Percentiles rank a stretch among this genome's conserved stretches.
Conservation (phyloP, 2,888 invertebrate species). For the Cantharis flavilabris region DNA sequence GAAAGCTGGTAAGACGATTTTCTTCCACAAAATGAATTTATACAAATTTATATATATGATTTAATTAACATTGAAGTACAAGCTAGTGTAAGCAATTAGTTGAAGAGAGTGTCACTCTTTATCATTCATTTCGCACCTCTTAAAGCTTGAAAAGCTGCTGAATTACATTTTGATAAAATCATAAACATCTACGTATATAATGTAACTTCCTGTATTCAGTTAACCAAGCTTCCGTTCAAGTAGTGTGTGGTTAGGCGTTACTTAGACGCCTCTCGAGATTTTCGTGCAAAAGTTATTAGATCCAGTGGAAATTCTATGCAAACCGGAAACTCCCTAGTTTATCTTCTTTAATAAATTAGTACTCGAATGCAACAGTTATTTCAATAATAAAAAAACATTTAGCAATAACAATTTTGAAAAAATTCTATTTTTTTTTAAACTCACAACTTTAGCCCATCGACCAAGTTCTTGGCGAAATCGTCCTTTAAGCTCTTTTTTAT, state of each 20-base stretch:
- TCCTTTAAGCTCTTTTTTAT: not conserved
- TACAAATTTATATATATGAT: not conserved
- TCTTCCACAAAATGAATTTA: not conserved
- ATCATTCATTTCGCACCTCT: slow-evolving; percentile 9
- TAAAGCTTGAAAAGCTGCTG: slow-evolving; percentile 5
- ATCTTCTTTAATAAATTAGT: slow-evolving; percentile 1
- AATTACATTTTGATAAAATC: slow-evolving; percentile 27
- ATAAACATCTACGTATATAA: slow-evolving; percentile 22
- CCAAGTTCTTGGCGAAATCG: not conserved
- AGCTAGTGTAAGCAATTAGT: not conserved
- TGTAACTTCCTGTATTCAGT: slow-evolving; percentile 23
- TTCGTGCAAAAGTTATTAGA: slow-evolving; percentile 19
- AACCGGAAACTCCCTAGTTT: slow-evolving; percentile 16
- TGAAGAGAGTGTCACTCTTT: slow-evolving; percentile 9
- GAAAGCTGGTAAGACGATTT: not conserved
- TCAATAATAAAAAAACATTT: not conserved
- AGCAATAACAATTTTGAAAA: not conserved
- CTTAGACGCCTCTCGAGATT: slow-evolving; percentile 25
- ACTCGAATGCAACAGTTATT: not conserved
- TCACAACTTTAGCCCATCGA: not conserved
- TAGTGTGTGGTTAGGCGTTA: slow-evolving; percentile 29
- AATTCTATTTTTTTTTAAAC: not conserved
- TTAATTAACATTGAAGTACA: not conserved
- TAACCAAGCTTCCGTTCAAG: slow-evolving; percentile 30
- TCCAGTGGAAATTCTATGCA: slow-evolving; percentile 15